Percentiles rank a stretch among this genome's conserved stretches.
Conservation (phyloP, 2,797 vertebrate genomes). For the Catharus ustulatus region DNA sequence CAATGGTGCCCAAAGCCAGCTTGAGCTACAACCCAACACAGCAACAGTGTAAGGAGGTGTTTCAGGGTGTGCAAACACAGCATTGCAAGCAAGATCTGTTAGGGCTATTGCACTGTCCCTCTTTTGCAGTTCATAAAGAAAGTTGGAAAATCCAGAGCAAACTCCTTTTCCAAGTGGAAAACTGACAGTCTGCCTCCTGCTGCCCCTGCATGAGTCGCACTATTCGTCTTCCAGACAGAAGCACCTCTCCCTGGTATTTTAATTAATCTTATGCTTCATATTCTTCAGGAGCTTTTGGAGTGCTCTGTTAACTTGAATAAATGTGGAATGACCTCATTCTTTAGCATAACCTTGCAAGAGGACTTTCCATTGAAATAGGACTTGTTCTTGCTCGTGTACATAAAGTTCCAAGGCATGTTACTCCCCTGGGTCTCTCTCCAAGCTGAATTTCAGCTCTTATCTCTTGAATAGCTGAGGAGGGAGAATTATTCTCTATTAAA, state of each 20-base stretch:
- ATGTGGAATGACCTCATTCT: conserved; percentile 24
- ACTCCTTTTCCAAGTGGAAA: neutral
- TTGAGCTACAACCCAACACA: neutral
- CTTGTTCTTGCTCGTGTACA: neutral
- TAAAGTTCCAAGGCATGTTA: conserved; percentile 33
- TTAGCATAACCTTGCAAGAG: conserved; percentile 39
- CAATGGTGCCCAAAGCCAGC: neutral
- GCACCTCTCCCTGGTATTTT: neutral
- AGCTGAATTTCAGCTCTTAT: conserved; percentile 32
- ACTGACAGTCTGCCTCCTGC: neutral
- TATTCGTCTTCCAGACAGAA: neutral
- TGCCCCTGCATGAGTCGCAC: neutral
- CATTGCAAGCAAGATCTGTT: neutral
- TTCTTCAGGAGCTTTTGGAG: neutral
- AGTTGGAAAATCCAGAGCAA: neutral
- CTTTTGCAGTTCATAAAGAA: neutral
- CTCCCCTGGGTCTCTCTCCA: neutral
- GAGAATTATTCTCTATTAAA: neutral
- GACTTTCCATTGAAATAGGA: conserved; percentile 4
- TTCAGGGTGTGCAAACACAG: neutral
- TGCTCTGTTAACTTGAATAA: neutral
- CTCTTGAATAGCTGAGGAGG: neutral
- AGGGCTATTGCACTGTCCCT: neutral
- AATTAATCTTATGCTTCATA: conserved; percentile 9
- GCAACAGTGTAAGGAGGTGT: neutral